phyloP scores from a whole-genome alignment of 1,140 invertebrate genomes.

The Contarinia nasturtii region DNA sequence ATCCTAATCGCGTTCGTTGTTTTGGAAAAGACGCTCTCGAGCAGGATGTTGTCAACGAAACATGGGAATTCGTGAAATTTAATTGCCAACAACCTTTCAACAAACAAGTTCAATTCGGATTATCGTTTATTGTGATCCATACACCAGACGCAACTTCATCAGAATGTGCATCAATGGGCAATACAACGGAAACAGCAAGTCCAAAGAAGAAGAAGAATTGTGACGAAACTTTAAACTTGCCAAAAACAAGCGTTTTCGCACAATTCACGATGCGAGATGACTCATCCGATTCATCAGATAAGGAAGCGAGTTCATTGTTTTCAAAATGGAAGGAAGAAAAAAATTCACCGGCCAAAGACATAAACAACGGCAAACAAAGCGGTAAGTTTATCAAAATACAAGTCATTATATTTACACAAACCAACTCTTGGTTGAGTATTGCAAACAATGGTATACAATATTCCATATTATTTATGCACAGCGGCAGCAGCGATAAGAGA shows the following conservation, averaged over 20 bases:
- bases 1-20: constrained; percentile 49
- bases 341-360: neutral
- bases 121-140: constrained; percentile 59
- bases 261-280: constrained; percentile 39
- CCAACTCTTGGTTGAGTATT: too few relatives aligned
- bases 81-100: constrained; percentile 78
- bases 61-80: constrained; percentile 69
- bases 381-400: too few relatives aligned
- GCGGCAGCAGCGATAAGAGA: constrained; percentile 1
- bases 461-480: neutral
- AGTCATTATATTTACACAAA: too few relatives aligned
- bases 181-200: too few relatives aligned
- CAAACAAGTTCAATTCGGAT: constrained; percentile 52
- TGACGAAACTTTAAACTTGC: constrained; percentile 1
- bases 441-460: too few relatives aligned
- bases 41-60: constrained; percentile 32
- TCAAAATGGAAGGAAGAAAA: constrained; percentile 13
- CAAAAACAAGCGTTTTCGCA: constrained; percentile 22
- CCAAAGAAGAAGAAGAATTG: too few relatives aligned
- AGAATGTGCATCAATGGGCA: too few relatives aligned
- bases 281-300: constrained; percentile 25
- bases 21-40: constrained; percentile 45
- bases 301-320: constrained; percentile 16
- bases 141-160: constrained; percentile 17
- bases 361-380: neutral